Conservation (phyloP, 2,888 invertebrate genomes). For the Euproctis similis region DNA sequence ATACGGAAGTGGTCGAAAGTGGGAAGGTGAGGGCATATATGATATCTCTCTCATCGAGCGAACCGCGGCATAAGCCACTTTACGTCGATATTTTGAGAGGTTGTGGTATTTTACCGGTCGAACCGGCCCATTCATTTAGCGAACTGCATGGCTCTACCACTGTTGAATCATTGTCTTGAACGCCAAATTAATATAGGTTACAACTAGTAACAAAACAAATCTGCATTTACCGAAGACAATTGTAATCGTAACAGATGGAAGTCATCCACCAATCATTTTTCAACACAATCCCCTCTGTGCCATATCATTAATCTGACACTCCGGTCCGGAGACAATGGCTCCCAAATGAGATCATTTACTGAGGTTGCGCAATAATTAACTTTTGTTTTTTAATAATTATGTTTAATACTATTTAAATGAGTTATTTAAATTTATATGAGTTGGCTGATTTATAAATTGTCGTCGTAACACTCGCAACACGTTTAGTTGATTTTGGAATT, state of each 20-base stretch:
- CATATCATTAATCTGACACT: conserved; percentile 47
- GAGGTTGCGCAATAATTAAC: conserved; percentile 27
- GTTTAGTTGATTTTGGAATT: conserved; percentile 6
- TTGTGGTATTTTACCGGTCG: too few relatives aligned
- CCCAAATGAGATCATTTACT: conserved; percentile 58
- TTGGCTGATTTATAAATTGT: conserved; percentile 6
- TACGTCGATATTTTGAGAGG: too few relatives aligned
- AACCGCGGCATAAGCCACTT: too few relatives aligned
- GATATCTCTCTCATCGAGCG: too few relatives aligned
- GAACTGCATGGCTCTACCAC: too few relatives aligned
- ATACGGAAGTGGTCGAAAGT: too few relatives aligned
- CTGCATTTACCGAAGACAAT: conserved; percentile 16
- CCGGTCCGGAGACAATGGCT: conserved; percentile 50
- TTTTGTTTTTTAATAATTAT: conserved; percentile 24
- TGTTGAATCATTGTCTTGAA: too few relatives aligned
- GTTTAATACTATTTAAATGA: conserved; percentile 7
- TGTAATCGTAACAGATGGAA: conserved; percentile 30
- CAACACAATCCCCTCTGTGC: conserved; percentile 21
- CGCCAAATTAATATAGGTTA: too few relatives aligned
- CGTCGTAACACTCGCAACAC: too few relatives aligned
- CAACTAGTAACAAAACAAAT: conserved; percentile 23
- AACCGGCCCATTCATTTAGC: too few relatives aligned
- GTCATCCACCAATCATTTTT: conserved; percentile 37
- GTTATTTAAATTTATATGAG: conserved; percentile 7
- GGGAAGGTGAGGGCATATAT: too few relatives aligned